Percentiles rank a stretch among this genome's conserved stretches.
These are phyloP conservation scores for Aricia artaxerxes DNA, from an alignment of 2,888 invertebrate species.

Conservation along the genomic window DNA sequence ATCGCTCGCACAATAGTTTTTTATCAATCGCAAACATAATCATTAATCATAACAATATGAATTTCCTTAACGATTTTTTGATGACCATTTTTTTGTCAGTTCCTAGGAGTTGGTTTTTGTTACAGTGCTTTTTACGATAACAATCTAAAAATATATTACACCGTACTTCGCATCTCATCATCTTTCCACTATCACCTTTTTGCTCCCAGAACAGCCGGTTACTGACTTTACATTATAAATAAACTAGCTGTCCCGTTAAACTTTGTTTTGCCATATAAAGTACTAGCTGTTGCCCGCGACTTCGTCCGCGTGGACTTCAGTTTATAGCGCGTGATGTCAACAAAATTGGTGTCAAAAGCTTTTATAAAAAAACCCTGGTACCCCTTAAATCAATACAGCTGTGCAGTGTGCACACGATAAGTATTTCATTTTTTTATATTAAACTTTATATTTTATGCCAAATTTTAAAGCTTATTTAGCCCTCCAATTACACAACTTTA, in stretches of 20 bases:
- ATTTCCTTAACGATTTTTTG: constrained; percentile 24
- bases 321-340: no score
- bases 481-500: no score
- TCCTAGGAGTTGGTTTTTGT: background rate
- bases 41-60: background rate
- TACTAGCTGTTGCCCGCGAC: no score
- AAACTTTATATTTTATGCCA: no score
- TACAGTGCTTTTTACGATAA: background rate
- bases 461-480: no score
- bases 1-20: background rate
- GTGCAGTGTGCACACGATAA: no score
- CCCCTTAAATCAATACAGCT: no score
- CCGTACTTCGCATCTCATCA: background rate
- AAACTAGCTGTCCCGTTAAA: background rate
- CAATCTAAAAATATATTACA: background rate
- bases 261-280: no score
- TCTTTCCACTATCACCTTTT: background rate
- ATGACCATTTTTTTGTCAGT: background rate
- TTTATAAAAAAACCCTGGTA: no score
- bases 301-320: no score
- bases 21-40: constrained; percentile 1
- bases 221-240: background rate
- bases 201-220: background rate
- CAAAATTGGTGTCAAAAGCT: no score
- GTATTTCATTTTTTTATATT: no score